Base-by-base conservation (phyloP, 1,140 invertebrate species). In the Temnothorax curvispinosus region DNA sequence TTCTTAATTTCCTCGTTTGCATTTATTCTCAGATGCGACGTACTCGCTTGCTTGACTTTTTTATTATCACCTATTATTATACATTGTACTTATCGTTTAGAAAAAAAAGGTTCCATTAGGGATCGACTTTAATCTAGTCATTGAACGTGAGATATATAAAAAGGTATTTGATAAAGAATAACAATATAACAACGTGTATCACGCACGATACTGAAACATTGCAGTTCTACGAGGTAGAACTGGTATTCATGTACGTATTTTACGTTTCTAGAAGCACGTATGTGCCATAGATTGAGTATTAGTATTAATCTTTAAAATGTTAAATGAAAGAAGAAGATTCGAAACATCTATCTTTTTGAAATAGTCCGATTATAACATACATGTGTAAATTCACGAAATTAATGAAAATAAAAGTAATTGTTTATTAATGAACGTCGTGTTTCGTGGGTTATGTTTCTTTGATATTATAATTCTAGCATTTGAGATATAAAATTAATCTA, bases 81-180 rank as follows among this genome's bases (percentile, higher is more conserved):
- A 60, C 18, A 6, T 58, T 21, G 50, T 74, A 60, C 1, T 21
- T 82, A 82, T 35, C n/a, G 18, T 75, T 84, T 50, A 60, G 54
- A 18, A 47, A 84, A 60, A n/a, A 58, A 50, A 71, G 58, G 41
- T 62, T 60, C 21, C 27, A 32, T 50, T 13, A 74, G 18, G 54
- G 15, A 75, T 50, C 6, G 21, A 74, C 27, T 84, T 27, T 84
- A 75, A 84, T 84, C 80, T 84, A 84, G 80, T 84, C 80, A 84
- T 74, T 71, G 21, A 81, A 62, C 56, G 56, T 41, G n/a, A 84
- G 32, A 84, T 50, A 74, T 38, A 38, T 27, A 60, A 58, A 50
- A 50, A 6, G 9, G 4, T 52, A 84, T 82, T 82, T 82, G 27
- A 74, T 47, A 74, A 82, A 38, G 60, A 72, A 38, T 27, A 41